Evolutionary conservation across 1,140 invertebrate genomes (phyloP).

Genomic region (Diorhabda carinulata): DNA sequence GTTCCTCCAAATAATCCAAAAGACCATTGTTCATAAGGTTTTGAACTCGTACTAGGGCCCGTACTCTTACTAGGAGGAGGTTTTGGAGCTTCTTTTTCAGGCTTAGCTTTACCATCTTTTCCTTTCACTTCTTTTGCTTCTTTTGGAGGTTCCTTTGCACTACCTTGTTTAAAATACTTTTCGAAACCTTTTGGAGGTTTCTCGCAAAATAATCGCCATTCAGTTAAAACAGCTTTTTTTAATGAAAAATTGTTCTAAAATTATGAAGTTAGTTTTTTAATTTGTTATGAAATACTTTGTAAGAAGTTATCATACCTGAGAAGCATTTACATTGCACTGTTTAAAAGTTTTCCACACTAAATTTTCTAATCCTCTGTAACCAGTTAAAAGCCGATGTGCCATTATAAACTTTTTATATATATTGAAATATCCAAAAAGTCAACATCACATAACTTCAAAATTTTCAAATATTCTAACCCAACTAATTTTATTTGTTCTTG

Average conservation of each 20-base stretch:
- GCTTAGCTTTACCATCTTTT: constrained; percentile 42
- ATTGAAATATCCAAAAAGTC: constrained; percentile 10
- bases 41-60: constrained; percentile 35
- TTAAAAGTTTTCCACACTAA: constrained; percentile 44
- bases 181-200: constrained; percentile 88
- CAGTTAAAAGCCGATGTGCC: constrained; percentile 47
- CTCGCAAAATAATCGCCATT: constrained; percentile 60
- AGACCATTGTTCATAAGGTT: constrained; percentile 59
- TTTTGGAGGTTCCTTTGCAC: constrained; percentile 42
- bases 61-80: constrained; percentile 45
- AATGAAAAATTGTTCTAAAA: constrained; percentile 42
- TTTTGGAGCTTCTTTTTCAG: constrained; percentile 45
- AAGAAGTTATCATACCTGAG: constrained; percentile 31
- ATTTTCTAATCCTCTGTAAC: constrained; percentile 45
- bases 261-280: constrained; percentile 13
- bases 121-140: constrained; percentile 50
- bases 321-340: constrained; percentile 34
- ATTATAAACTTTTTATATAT: constrained; percentile 32
- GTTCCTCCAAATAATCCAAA: constrained; percentile 61
- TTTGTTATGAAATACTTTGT: constrained; percentile 24
- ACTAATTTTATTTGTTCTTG: neutral
- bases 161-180: constrained; percentile 75
- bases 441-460: constrained; percentile 14
- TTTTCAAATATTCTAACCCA: constrained; percentile 5
- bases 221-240: constrained; percentile 48